Percentiles rank a stretch among this genome's conserved stretches.
Evolutionary conservation across 2,888 invertebrate genomes (phyloP).

Genomic region (Melinaea marsaeus): DNA sequence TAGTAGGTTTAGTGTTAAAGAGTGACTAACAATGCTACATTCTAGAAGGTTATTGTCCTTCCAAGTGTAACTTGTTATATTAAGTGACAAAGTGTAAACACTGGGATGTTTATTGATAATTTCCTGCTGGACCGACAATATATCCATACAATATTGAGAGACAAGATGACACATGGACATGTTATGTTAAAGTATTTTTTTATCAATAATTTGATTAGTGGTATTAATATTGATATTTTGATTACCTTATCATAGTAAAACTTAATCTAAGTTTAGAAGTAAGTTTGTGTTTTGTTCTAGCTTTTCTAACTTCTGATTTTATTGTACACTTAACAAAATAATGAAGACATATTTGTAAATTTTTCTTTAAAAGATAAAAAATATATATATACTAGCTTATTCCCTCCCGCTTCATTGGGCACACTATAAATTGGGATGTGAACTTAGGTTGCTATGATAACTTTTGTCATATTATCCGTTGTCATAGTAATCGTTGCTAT

Average conservation of each 20-base stretch:
- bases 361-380: too few species aligned
- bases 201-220: not conserved
- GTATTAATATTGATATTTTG: not conserved
- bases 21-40: constrained; percentile 10
- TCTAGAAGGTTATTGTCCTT: constrained; percentile 36
- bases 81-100: constrained; percentile 48
- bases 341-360: too few species aligned
- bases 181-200: not conserved
- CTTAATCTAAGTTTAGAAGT: too few species aligned
- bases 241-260: not conserved
- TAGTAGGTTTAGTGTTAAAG: not conserved
- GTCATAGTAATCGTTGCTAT: too few species aligned
- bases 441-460: too few species aligned
- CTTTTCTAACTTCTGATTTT: too few species aligned
- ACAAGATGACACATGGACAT: constrained; percentile 15
- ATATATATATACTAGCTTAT: too few species aligned
- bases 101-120: constrained; percentile 65
- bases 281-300: too few species aligned
- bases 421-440: too few species aligned
- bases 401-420: too few species aligned
- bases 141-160: constrained; percentile 58
- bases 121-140: constrained; percentile 67
- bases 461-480: too few species aligned
- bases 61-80: constrained; percentile 34
- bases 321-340: too few species aligned